A percentile compares a stretch with the other conserved stretches of the same genome.
Evolutionary conservation across 2,113 vertebrate genomes (phyloP).

Genomic region (Lathamus discolor): DNA sequence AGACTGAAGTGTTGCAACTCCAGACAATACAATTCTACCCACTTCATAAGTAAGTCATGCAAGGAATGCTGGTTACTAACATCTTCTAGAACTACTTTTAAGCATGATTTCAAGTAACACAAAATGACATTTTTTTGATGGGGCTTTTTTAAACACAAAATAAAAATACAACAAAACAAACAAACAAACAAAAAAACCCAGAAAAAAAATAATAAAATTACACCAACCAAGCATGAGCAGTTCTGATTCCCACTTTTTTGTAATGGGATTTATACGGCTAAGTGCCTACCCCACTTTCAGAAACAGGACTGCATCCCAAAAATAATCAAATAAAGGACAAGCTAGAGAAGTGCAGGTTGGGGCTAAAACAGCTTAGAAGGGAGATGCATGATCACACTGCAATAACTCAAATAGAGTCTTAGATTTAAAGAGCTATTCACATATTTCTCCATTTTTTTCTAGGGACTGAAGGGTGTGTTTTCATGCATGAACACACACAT

Average conservation of each 20-base stretch:
- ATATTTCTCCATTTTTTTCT: neutral
- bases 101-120: neutral
- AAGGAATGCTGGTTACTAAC: neutral
- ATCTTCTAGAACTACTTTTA: neutral
- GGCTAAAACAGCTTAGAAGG: neutral
- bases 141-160: neutral
- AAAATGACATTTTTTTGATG: neutral
- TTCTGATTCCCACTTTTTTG: neutral
- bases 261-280: conserved; percentile 1
- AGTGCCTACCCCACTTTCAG: neutral
- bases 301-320: neutral
- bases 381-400: neutral
- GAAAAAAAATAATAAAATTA: neutral
- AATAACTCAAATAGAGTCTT: neutral
- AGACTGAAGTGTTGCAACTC: neutral
- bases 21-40: neutral
- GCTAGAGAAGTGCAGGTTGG: neutral
- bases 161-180: neutral
- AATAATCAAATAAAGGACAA: neutral
- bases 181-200: neutral
- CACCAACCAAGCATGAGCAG: neutral
- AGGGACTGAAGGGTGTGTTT: neutral
- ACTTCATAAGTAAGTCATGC: neutral
- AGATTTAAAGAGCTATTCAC: neutral
- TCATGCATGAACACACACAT: neutral